Conservation (phyloP, 2,797 vertebrate species). For the Lindbergichthys nudifrons region DNA sequence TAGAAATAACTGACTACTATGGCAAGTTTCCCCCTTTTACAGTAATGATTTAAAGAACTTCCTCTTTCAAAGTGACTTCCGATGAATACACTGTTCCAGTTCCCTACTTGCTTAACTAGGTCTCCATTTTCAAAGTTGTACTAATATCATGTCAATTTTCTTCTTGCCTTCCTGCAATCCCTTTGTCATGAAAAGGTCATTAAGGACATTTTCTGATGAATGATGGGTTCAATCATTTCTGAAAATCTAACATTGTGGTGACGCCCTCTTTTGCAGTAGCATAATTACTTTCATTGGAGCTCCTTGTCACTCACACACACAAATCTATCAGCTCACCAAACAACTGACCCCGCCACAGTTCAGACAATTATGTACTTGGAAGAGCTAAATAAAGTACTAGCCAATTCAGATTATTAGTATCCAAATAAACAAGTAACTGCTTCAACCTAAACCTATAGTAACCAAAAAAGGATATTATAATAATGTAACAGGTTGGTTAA, state of each 20-base stretch:
- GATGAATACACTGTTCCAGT: neutral
- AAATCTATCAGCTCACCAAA: no score
- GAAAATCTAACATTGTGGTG: constrained; percentile 22
- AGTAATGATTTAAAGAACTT: neutral
- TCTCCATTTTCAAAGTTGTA: neutral
- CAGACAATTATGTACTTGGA: constrained; percentile 61
- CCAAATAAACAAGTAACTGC: constrained; percentile 42
- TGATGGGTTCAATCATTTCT: constrained; percentile 4
- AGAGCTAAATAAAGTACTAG: constrained; percentile 56
- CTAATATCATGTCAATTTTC: neutral
- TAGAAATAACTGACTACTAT: constrained; percentile 13
- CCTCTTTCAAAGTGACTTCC: neutral
- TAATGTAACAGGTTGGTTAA: constrained; percentile 11
- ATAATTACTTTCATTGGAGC: constrained; percentile 32
- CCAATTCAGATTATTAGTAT: constrained; percentile 32
- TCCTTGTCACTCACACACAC: neutral
- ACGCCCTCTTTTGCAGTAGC: constrained; percentile 18
- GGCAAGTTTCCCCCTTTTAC: neutral
- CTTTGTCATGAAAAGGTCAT: constrained; percentile 1
- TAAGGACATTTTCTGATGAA: no score
- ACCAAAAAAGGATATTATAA: no score
- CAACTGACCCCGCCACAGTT: no score
- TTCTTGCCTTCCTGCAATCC: neutral
- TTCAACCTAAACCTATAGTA: neutral
- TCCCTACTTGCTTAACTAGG: neutral